phyloP scores from a whole-genome alignment of 2,113 vertebrate genomes.

The Elgaria multicarinata region DNA sequence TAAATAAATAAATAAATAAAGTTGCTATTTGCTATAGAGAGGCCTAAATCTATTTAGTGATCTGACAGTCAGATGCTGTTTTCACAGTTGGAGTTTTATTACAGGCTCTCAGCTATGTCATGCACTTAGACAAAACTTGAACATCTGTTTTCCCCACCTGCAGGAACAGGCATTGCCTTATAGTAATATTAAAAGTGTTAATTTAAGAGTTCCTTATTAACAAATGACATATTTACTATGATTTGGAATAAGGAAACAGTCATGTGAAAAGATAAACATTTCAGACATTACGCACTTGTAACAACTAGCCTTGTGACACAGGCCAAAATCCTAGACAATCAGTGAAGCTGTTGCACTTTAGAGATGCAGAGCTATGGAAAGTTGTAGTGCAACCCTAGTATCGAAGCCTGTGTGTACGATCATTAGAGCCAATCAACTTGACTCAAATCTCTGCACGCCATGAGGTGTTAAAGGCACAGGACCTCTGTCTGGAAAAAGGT shows the following conservation, averaged over 20 bases:
- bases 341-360: not conserved
- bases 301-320: not conserved
- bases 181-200: slow-evolving; percentile 22
- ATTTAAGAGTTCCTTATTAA: not conserved
- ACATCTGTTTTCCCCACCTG: slow-evolving; percentile 14
- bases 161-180: not conserved
- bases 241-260: not conserved
- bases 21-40: not conserved
- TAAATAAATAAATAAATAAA: no score
- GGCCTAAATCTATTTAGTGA: not conserved
- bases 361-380: not conserved
- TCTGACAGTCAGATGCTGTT: not conserved
- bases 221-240: slow-evolving; percentile 23
- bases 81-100: slow-evolving; percentile 21
- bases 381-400: not conserved
- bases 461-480: not conserved
- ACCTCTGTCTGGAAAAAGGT: not conserved
- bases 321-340: not conserved
- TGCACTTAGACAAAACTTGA: slow-evolving; percentile 21
- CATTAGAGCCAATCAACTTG: no score
- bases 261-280: not conserved
- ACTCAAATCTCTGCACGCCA: not conserved
- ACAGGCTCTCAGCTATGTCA: slow-evolving; percentile 8
- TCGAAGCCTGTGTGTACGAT: not conserved
- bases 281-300: not conserved